phyloP scores from a whole-genome alignment of 2,888 invertebrate genomes.

The Leucozona laternaria region DNA sequence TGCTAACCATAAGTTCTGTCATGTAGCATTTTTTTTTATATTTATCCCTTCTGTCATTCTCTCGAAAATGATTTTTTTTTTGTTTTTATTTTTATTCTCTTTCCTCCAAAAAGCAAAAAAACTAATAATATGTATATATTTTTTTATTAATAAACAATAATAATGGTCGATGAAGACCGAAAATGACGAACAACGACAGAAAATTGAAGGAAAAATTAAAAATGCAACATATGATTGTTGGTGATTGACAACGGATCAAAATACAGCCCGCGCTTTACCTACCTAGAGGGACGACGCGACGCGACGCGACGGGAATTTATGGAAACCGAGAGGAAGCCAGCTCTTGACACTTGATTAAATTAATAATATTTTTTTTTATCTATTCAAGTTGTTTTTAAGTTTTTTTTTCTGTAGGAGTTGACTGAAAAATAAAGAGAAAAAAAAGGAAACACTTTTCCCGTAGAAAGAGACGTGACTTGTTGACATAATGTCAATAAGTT shows the following conservation, averaged over 20 bases:
- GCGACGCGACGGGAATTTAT: constrained; percentile 4
- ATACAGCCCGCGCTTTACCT: constrained; percentile 19
- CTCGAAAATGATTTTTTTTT: not conserved
- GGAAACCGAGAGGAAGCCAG: constrained; percentile 64
- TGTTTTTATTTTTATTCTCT: constrained; percentile 38
- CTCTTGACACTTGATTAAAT: constrained; percentile 70
- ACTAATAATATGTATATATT: constrained; percentile 34
- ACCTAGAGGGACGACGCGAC: too few relatives aligned
- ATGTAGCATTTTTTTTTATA: constrained; percentile 26
- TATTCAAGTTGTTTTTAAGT: constrained; percentile 9
- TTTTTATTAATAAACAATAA: constrained; percentile 69
- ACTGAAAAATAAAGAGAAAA: constrained; percentile 39
- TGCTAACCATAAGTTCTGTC: constrained; percentile 62
- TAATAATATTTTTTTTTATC: constrained; percentile 48
- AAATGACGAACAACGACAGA: constrained; percentile 70
- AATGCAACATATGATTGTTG: constrained; percentile 73
- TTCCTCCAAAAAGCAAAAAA: constrained; percentile 46
- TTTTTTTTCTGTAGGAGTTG: constrained; percentile 36
- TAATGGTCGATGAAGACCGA: constrained; percentile 66
- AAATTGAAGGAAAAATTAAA: constrained; percentile 65
- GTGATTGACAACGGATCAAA: constrained; percentile 72
- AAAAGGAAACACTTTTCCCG: constrained; percentile 76
- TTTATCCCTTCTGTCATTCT: constrained; percentile 49
- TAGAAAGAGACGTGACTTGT: constrained; percentile 70
- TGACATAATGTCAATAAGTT: constrained; percentile 60